phyloP scores from a whole-genome alignment of 64 coral and sea anemone species.

The Trachythela sp. region DNA sequence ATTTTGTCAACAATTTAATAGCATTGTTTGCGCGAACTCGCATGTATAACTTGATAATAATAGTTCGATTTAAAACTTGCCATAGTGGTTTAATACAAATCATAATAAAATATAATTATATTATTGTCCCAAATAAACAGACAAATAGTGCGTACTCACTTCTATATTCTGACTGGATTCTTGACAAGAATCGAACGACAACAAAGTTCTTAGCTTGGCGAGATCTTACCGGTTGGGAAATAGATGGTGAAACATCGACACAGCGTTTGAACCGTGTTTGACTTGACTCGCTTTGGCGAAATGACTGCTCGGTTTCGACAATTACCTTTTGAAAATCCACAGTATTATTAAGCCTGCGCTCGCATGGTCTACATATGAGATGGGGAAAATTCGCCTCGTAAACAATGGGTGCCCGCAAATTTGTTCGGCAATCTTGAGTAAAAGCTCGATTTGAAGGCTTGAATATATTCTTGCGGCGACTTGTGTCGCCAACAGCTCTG shows the following conservation, averaged over 20 bases:
- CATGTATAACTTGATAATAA: too few relatives aligned
- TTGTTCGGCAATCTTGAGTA: neutral
- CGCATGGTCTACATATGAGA: slow-evolving; percentile 4
- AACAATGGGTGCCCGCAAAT: neutral
- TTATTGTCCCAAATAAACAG: too few relatives aligned
- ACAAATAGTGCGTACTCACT: too few relatives aligned
- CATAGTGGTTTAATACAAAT: too few relatives aligned
- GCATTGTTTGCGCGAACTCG: too few relatives aligned
- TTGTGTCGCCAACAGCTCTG: neutral
- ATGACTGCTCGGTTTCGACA: neutral
- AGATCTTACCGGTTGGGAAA: neutral
- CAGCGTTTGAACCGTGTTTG: neutral
- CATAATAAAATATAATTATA: too few relatives aligned
- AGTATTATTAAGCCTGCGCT: neutral
- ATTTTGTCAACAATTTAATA: too few relatives aligned
- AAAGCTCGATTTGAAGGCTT: neutral
- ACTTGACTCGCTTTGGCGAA: neutral
- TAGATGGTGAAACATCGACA: neutral
- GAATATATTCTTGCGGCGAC: neutral
- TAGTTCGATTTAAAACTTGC: too few relatives aligned
- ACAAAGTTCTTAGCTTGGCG: neutral
- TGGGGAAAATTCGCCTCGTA: neutral
- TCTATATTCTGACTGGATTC: neutral
- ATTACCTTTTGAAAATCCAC: neutral
- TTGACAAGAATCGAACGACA: neutral